Percentiles rank a stretch among this genome's conserved stretches.
phyloP scores from a whole-genome alignment of 2,888 invertebrate genomes.

The Leucophora obtusa region DNA sequence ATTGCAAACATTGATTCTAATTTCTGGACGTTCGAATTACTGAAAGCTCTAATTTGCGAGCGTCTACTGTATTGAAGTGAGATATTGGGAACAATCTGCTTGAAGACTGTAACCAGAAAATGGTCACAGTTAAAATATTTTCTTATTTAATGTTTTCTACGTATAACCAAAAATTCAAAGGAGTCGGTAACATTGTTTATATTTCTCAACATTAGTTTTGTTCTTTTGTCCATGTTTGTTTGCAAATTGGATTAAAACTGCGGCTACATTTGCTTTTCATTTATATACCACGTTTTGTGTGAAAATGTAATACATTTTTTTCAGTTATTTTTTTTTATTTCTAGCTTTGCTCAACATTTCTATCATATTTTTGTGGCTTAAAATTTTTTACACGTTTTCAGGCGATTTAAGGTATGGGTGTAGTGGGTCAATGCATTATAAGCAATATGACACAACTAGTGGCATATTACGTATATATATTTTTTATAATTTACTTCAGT shows the following conservation, averaged over 20 bases:
- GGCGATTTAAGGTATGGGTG: neutral
- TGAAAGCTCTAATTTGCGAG: too few species aligned
- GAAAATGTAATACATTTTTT: constrained; percentile 16
- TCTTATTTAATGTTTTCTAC: too few species aligned
- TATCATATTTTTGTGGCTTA: constrained; percentile 3
- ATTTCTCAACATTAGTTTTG: neutral
- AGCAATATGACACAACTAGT: too few species aligned
- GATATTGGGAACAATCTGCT: too few species aligned
- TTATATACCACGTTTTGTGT: constrained; percentile 40
- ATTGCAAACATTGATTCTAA: too few species aligned
- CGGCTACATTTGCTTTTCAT: constrained; percentile 20
- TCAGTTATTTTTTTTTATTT: neutral
- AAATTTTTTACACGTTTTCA: constrained; percentile 17
- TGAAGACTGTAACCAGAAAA: too few species aligned
- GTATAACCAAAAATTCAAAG: too few species aligned
- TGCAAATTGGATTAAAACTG: constrained; percentile 50
- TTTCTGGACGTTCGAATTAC: too few species aligned
- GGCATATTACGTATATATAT: constrained; percentile 5
- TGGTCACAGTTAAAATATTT: too few species aligned
- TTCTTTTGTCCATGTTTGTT: constrained; percentile 19
- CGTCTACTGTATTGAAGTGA: too few species aligned
- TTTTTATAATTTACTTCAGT: constrained; percentile 6
- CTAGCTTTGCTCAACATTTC: too few species aligned
- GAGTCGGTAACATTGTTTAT: neutral
- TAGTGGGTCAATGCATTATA: too few species aligned